Percentiles rank a stretch among this genome's conserved stretches.
Conservation (phyloP, 2,113 vertebrate genomes). For the Chlorocebus sabaeus region DNA sequence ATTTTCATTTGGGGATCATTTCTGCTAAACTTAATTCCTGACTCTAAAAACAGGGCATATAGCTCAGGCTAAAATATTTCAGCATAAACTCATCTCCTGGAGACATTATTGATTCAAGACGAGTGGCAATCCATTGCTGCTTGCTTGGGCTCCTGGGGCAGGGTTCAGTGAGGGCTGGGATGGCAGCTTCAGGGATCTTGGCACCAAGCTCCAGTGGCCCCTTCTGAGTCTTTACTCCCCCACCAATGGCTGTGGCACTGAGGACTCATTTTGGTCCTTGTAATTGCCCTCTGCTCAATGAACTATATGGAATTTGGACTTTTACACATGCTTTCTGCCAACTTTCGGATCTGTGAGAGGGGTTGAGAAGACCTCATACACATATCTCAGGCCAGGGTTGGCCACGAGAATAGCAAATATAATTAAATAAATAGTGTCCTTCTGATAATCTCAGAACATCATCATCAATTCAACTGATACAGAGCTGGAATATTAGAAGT, state of each 20-base stretch:
- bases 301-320: neutral
- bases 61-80: neutral
- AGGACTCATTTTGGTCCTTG: neutral
- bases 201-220: accelerated
- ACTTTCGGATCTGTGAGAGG: neutral
- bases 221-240: neutral
- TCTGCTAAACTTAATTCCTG: neutral
- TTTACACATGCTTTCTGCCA: accelerated
- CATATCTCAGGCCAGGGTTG: neutral
- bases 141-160: neutral
- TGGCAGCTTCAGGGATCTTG: neutral
- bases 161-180: neutral
- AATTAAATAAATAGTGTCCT: neutral
- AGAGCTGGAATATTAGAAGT: neutral
- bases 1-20: neutral
- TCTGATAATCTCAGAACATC: neutral
- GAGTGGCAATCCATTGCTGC: accelerated
- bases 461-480: neutral
- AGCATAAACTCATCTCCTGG: neutral
- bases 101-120: neutral
- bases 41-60: neutral
- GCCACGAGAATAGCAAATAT: neutral
- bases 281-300: neutral
- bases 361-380: neutral
- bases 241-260: accelerated